Percentiles rank a stretch among this genome's conserved stretches.
These are phyloP conservation scores for Salvelinus fontinalis DNA, from an alignment of 2,113 vertebrate species.

Conservation along the genomic window DNA sequence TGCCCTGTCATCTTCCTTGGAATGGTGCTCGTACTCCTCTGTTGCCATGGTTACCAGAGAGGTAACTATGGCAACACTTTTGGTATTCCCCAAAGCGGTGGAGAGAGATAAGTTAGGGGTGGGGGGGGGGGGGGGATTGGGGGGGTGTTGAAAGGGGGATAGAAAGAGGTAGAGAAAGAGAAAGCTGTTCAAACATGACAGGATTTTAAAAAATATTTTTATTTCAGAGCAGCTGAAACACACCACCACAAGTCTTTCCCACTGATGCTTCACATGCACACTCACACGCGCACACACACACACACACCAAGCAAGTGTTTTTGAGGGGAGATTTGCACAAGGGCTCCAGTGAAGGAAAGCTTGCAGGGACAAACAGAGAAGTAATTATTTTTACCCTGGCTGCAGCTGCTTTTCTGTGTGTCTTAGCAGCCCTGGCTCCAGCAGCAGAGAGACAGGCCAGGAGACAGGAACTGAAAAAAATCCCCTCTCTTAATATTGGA, in stretches of 20 bases:
- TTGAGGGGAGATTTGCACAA: constrained; percentile 2
- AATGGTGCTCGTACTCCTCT: not conserved
- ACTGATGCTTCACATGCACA: not conserved
- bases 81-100: not conserved
- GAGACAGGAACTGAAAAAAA: constrained; percentile 19
- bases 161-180: not conserved
- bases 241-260: not conserved
- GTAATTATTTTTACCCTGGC: constrained; percentile 6
- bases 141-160: not conserved
- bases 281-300: not conserved
- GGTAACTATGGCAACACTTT: constrained; percentile 1
- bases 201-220: too few species aligned
- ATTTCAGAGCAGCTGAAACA: not conserved
- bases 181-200: not conserved
- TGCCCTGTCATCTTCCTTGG: not conserved
- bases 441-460: not conserved
- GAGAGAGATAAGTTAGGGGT: not conserved
- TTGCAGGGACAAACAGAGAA: not conserved
- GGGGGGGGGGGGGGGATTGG: too few species aligned
- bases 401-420: constrained; percentile 21
- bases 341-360: not conserved
- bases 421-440: not conserved
- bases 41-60: not conserved
- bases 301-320: not conserved
- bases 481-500: constrained; percentile 2